phyloP scores from a whole-genome alignment of 2,797 vertebrate species.

The Serranus cabrilla region DNA sequence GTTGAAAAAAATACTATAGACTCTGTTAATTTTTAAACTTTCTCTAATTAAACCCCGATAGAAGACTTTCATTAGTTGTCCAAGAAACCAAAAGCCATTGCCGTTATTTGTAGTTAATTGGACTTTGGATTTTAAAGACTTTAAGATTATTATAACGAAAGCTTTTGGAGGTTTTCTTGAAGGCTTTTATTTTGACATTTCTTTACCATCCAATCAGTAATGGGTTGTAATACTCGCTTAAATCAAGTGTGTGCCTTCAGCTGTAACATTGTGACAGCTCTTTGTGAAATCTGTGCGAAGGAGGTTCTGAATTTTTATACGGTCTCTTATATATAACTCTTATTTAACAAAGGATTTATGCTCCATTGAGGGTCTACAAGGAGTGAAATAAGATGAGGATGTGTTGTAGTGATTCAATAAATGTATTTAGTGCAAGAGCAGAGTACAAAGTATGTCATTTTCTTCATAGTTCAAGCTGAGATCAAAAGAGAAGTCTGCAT shows the following conservation, averaged over 20 bases:
- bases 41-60: not conserved
- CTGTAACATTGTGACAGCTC: not conserved
- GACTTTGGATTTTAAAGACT: not conserved
- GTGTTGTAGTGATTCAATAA: not conserved
- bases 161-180: not conserved
- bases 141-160: not conserved
- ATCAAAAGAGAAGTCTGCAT: slow-evolving; percentile 1
- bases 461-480: not conserved
- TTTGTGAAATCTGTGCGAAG: slow-evolving; percentile 2
- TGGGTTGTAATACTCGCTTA: not conserved
- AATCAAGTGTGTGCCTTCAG: not conserved
- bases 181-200: not conserved
- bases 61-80: not conserved
- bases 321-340: not conserved
- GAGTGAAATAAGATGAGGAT: not conserved
- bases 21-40: not conserved
- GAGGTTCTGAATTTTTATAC: not conserved
- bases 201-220: not conserved
- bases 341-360: not conserved
- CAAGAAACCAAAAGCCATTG: too few species aligned
- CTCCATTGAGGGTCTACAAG: not conserved
- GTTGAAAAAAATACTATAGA: not conserved
- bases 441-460: not conserved
- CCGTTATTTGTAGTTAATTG: too few species aligned
- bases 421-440: not conserved